Evolutionary conservation across 1,140 invertebrate species (phyloP).

Genomic region (Pseudoatta argentina): DNA sequence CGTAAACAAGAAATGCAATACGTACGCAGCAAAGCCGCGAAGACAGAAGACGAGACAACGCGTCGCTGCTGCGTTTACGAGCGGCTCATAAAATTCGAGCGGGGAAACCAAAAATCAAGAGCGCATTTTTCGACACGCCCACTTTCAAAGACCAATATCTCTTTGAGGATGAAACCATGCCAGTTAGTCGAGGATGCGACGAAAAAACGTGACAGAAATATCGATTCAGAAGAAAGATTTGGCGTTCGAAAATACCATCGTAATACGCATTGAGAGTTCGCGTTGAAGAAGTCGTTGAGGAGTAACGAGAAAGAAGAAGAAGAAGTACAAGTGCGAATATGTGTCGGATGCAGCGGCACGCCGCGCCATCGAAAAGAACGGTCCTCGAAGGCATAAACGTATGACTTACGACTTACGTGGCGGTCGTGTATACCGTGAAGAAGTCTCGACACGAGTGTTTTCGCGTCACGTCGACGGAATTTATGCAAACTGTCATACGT

Average conservation of each 20-base stretch:
- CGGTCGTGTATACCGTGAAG: slow-evolving; percentile 7
- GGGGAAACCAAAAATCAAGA: slow-evolving; percentile 53
- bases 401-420: slow-evolving; percentile 41
- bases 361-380: slow-evolving; percentile 38
- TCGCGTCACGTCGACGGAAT: slow-evolving; percentile 46
- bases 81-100: slow-evolving; percentile 58
- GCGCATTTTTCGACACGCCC: slow-evolving; percentile 52
- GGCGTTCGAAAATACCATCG: slow-evolving; percentile 1
- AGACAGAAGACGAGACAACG: slow-evolving; percentile 9
- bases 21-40: slow-evolving; percentile 11
- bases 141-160: slow-evolving; percentile 9
- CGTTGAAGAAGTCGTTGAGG: not conserved
- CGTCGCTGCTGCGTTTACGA: slow-evolving; percentile 60
- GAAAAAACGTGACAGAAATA: not conserved
- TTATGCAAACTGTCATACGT: slow-evolving; percentile 55
- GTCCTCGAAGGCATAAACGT: slow-evolving; percentile 41
- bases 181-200: not conserved
- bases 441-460: slow-evolving; percentile 34
- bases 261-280: slow-evolving; percentile 2
- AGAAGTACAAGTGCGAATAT: slow-evolving; percentile 49
- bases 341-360: slow-evolving; percentile 16
- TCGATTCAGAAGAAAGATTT: not conserved
- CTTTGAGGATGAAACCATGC: slow-evolving; percentile 7
- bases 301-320: slow-evolving; percentile 24
- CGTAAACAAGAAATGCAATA: slow-evolving; percentile 60